Conservation (phyloP, 2,888 invertebrate species). For the Diachrysia chrysitis region DNA sequence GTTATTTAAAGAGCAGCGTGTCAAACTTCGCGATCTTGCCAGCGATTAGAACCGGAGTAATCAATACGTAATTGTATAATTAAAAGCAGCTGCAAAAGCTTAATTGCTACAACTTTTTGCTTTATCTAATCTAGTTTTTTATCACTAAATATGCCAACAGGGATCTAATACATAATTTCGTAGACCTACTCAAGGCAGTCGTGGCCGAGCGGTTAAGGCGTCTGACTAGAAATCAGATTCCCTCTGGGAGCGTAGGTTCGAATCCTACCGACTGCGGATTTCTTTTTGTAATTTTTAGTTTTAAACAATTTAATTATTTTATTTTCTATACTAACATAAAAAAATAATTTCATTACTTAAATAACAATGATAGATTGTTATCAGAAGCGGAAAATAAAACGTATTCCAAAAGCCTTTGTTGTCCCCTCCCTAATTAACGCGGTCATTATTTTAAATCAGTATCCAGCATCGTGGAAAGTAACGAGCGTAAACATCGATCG, state of each 20-base stretch:
- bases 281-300: slow-evolving; percentile 49
- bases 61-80: slow-evolving; percentile 46
- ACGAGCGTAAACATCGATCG: slow-evolving; percentile 74
- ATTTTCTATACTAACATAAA: neutral
- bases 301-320: neutral
- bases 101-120: slow-evolving; percentile 9
- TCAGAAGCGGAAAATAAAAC: slow-evolving; percentile 36
- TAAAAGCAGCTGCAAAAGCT: slow-evolving; percentile 49
- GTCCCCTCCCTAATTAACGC: slow-evolving; percentile 43
- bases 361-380: slow-evolving; percentile 8
- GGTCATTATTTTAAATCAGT: slow-evolving; percentile 60
- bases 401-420: slow-evolving; percentile 19
- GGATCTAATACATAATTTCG: slow-evolving; percentile 31
- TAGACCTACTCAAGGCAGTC: slow-evolving; percentile 90
- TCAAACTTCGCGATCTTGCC: slow-evolving; percentile 50
- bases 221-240: slow-evolving; percentile 96
- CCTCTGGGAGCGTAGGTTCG: slow-evolving; percentile 97
- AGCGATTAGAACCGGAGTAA: slow-evolving; percentile 53
- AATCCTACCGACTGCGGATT: slow-evolving; percentile 95
- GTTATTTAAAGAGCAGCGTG: slow-evolving; percentile 44
- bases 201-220: slow-evolving; percentile 96
- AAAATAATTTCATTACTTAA: neutral
- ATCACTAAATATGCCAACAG: slow-evolving; percentile 10
- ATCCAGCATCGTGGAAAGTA: slow-evolving; percentile 67
- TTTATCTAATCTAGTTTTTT: slow-evolving; percentile 31